Base-by-base conservation (phyloP, 1,140 invertebrate species). In the Bombus haemorrhoidalis region DNA sequence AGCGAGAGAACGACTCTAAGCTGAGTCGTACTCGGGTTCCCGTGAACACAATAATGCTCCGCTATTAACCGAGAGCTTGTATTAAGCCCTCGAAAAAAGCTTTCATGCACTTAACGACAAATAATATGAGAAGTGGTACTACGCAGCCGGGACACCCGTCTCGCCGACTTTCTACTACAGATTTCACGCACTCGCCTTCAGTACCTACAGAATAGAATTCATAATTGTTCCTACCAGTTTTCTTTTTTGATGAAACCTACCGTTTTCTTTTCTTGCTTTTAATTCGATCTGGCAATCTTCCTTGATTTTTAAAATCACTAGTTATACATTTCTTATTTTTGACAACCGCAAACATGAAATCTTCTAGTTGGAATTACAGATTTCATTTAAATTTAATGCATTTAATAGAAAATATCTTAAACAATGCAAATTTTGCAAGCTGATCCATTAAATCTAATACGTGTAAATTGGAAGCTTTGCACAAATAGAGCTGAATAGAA, bases 81-180 rank as follows among this genome's bases (percentile, higher is more conserved):
- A 90, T 90, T 90, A 90, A 90, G 47, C 89, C 81, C 89, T 90
- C 77, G 86, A 90, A 88, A 89, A 90, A 90, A 90, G 89, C 89
- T 90, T 90, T 90, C 72, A 86, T 90, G 89, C 86, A 90, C 89
- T 90, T 90, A 88, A 90, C 88, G 62, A 81, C 83, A 90, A 90
- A 90, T 90, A 90, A 90, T 84, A 87, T 68, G 62, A 83, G 76
- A 80, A 87, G 76, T 87, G 64, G 83, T 85, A 77, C 71, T 82
- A 81, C 76, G 79, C 34, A 43, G 37, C 43, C 43, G 34, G 78
- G 69, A 81, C 79, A 81, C 47, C 66, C 79, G 77, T 88, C 85
- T 72, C 81, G 72, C 74, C 81, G 64, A 86, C 74, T 83, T 85
- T 73, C 77, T 78, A 37, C 76, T 47, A 80, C 53, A 64, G 68